Evolutionary conservation across 2,797 vertebrate genomes (phyloP).

Genomic region (Ceryle rudis): DNA sequence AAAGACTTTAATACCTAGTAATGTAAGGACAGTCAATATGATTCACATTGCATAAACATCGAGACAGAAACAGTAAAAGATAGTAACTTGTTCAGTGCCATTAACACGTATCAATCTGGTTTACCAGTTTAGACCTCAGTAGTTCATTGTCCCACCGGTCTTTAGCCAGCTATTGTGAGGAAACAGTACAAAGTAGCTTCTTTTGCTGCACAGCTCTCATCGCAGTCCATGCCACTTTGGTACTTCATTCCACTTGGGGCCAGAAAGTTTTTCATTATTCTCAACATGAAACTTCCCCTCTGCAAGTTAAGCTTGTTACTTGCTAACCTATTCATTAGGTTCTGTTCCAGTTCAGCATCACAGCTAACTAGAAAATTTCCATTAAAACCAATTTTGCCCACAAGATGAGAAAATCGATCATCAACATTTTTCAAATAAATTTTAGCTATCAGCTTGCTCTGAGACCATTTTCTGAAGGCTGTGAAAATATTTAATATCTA

Average conservation of each 20-base stretch:
- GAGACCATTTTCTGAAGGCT: slow-evolving; percentile 34
- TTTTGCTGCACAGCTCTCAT: neutral
- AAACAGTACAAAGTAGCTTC: fast-evolving
- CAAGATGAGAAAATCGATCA: slow-evolving; percentile 55
- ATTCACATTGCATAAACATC: neutral
- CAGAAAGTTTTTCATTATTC: neutral
- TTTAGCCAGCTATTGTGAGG: neutral
- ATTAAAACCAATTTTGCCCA: slow-evolving; percentile 61
- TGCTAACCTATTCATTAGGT: slow-evolving; percentile 10
- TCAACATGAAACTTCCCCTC: neutral
- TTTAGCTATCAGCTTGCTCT: slow-evolving; percentile 4
- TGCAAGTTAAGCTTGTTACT: slow-evolving; percentile 22
- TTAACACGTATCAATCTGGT: neutral
- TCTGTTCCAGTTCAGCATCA: neutral
- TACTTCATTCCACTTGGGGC: neutral
- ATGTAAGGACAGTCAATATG: neutral
- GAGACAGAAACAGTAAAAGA: neutral
- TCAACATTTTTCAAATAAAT: slow-evolving; percentile 52
- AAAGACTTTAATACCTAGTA: neutral
- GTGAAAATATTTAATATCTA: slow-evolving; percentile 52
- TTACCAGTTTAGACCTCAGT: neutral
- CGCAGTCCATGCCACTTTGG: fast-evolving
- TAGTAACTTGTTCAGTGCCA: neutral
- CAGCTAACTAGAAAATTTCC: slow-evolving; percentile 9
- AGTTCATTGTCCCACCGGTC: neutral